Evolutionary conservation across 2,888 invertebrate genomes (phyloP).

Genomic region (Pseudolycoriella hygida): DNA sequence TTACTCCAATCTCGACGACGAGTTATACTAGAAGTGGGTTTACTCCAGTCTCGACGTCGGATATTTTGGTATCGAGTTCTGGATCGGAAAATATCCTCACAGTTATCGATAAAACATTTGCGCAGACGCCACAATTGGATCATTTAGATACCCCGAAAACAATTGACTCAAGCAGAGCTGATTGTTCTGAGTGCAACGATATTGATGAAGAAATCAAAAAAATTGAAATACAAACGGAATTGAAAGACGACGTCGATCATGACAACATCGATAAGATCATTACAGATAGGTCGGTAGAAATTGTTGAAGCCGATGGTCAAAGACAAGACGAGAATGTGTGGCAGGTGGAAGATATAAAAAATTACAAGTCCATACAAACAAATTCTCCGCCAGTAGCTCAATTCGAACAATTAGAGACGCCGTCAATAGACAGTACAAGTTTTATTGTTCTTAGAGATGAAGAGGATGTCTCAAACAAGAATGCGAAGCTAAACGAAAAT

Average conservation of each 20-base stretch:
- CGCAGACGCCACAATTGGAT: background rate
- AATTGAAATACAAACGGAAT: background rate
- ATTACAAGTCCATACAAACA: background rate
- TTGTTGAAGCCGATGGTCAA: background rate
- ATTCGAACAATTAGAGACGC: background rate
- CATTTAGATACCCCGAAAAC: background rate
- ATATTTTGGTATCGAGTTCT: slow-evolving; percentile 8
- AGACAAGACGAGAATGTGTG: slow-evolving; percentile 6
- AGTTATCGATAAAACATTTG: slow-evolving; percentile 10
- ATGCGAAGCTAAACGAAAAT: background rate
- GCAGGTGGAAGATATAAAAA: slow-evolving; percentile 7
- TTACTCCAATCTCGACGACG: slow-evolving; percentile 1
- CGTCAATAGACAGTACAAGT: slow-evolving; percentile 5
- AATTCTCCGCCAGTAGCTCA: background rate
- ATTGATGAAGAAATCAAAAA: background rate
- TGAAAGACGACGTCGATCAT: background rate
- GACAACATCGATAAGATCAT: background rate
- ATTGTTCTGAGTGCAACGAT: background rate
- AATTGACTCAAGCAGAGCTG: background rate
- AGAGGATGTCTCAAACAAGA: background rate
- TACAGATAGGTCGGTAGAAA: background rate
- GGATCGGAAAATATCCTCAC: slow-evolving; percentile 10
- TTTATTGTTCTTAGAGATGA: slow-evolving; percentile 6
- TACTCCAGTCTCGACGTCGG: background rate
- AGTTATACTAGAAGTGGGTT: background rate